Evolutionary conservation across 2,113 vertebrate species (phyloP).

Genomic region (Phoxinus phoxinus): DNA sequence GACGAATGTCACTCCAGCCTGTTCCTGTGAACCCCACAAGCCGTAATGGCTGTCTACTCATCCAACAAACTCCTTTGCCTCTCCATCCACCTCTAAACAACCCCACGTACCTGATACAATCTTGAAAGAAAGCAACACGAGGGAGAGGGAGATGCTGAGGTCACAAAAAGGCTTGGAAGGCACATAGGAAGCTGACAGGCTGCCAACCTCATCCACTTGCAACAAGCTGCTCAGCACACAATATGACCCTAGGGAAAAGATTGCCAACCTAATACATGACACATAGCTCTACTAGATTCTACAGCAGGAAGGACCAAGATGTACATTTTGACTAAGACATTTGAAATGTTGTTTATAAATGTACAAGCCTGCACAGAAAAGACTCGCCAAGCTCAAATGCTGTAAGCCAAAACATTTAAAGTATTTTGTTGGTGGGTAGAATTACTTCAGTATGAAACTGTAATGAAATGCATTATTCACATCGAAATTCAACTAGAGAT

Average conservation of each 20-base stretch:
- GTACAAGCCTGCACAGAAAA: neutral
- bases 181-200: slow-evolving; percentile 40
- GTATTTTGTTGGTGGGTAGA: neutral
- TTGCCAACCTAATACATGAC: slow-evolving; percentile 4
- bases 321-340: neutral
- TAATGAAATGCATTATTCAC: neutral
- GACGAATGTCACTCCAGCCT: slow-evolving; percentile 43
- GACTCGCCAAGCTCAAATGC: neutral
- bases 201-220: slow-evolving; percentile 25
- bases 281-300: neutral
- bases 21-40: slow-evolving; percentile 23
- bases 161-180: slow-evolving; percentile 28
- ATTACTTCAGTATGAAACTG: neutral
- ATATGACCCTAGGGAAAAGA: slow-evolving; percentile 15
- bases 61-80: slow-evolving; percentile 11
- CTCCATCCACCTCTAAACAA: slow-evolving; percentile 18
- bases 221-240: slow-evolving; percentile 25
- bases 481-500: neutral
- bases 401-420: neutral
- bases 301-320: neutral
- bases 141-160: slow-evolving; percentile 32
- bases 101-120: neutral
- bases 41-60: slow-evolving; percentile 15
- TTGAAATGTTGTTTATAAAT: slow-evolving; percentile 1
- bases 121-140: slow-evolving; percentile 19